phyloP scores from a whole-genome alignment of 2,113 vertebrate genomes.

The Halichoerus grypus region DNA sequence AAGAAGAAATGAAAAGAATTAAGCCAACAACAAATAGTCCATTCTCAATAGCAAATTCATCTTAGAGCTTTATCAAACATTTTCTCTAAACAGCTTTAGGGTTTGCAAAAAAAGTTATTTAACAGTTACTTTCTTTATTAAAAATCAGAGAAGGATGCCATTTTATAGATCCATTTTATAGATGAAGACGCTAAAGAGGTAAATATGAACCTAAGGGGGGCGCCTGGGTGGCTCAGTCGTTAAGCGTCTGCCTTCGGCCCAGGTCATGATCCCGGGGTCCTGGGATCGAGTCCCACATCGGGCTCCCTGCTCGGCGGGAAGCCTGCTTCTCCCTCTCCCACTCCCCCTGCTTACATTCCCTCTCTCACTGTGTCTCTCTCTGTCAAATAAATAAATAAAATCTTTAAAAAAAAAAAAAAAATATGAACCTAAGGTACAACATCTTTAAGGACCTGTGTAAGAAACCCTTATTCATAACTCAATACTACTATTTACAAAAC shows the following conservation, averaged over 20 bases:
- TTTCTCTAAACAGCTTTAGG: conserved; percentile 41
- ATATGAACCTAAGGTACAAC: background rate
- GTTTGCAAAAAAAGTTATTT: background rate
- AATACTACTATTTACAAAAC: background rate
- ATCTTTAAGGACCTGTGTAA: background rate
- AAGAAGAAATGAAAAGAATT: background rate
- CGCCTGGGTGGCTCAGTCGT: too few relatives aligned
- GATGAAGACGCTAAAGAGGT: background rate
- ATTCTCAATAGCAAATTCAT: conserved; percentile 52
- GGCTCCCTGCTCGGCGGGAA: too few relatives aligned
- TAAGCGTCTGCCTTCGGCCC: too few relatives aligned
- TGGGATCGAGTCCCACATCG: too few relatives aligned
- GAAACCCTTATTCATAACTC: background rate
- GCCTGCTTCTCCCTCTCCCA: too few relatives aligned
- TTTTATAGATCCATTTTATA: conserved; percentile 6
- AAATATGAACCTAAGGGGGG: background rate
- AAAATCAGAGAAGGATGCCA: conserved; percentile 33
- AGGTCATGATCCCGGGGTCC: too few relatives aligned
- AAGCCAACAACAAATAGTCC: background rate
- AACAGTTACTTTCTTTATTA: conserved; percentile 11
- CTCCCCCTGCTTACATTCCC: too few relatives aligned
- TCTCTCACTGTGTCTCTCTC: too few relatives aligned
- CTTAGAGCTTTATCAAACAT: conserved; percentile 4
- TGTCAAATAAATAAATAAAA: too few relatives aligned
- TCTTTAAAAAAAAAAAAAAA: too few relatives aligned